Evolutionary conservation across 2,888 invertebrate genomes (phyloP).

Genomic region (Atethmia centrago): DNA sequence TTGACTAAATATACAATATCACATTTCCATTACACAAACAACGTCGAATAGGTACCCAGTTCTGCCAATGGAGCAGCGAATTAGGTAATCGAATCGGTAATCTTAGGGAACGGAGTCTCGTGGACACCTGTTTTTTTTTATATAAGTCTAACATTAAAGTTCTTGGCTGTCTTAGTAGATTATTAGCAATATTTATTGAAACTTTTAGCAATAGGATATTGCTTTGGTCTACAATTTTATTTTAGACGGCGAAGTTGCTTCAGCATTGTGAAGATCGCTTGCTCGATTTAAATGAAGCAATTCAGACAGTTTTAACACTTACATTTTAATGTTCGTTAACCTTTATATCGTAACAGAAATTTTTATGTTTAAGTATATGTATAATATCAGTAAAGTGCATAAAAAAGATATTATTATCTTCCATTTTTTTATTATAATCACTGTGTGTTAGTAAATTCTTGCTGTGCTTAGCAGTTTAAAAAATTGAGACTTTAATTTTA

Average conservation of each 20-base stretch:
- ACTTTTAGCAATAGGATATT: not conserved
- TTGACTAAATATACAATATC: too few relatives aligned
- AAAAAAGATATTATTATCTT: too few relatives aligned
- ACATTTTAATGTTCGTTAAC: not conserved
- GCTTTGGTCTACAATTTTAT: slow-evolving; percentile 1
- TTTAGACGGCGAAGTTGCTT: not conserved
- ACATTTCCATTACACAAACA: too few relatives aligned
- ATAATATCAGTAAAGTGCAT: not conserved
- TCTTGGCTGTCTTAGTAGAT: too few relatives aligned
- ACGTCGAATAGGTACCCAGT: too few relatives aligned
- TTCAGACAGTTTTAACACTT: not conserved
- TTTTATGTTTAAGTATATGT: slow-evolving; percentile 1
- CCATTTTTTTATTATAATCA: too few relatives aligned
- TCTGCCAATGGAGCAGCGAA: too few relatives aligned
- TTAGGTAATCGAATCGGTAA: too few relatives aligned
- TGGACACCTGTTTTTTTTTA: too few relatives aligned
- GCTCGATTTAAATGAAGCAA: slow-evolving; percentile 1
- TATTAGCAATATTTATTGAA: not conserved
- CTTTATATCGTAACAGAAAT: not conserved
- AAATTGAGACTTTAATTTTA: not conserved
- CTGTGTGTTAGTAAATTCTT: not conserved
- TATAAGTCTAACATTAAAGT: too few relatives aligned
- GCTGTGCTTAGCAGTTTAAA: not conserved
- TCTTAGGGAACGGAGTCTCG: too few relatives aligned
- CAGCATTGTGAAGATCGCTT: not conserved